Evolutionary conservation across 1,140 invertebrate species (phyloP).

Genomic region (Anoplolepis gracilipes): DNA sequence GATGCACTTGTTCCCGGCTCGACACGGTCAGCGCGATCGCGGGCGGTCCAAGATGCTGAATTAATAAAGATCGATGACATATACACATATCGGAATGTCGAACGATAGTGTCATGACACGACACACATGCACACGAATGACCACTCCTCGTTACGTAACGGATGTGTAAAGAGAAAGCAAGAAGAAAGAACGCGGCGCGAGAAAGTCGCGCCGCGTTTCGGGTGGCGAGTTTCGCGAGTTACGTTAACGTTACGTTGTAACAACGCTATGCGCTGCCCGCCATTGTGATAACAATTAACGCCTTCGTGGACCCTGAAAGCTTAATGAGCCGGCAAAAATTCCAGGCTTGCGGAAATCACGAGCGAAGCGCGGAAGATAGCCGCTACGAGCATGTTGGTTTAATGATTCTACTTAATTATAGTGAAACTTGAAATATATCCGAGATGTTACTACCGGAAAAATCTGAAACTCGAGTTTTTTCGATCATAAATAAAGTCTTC

Average conservation of each 20-base stretch:
- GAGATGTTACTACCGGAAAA: background rate
- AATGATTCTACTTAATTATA: background rate
- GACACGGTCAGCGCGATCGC: background rate
- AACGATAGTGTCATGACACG: background rate
- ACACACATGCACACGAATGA: constrained; percentile 70
- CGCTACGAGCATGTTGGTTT: background rate
- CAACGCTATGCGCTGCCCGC: constrained; percentile 8
- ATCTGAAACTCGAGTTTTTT: background rate
- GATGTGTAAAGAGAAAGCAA: constrained; percentile 83
- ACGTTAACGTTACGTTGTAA: constrained; percentile 78
- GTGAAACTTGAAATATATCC: background rate
- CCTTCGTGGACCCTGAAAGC: constrained; percentile 56
- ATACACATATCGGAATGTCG: constrained; percentile 9
- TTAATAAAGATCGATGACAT: constrained; percentile 49
- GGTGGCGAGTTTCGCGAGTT: constrained; percentile 65
- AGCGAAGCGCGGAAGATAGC: background rate
- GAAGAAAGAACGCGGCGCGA: constrained; percentile 81
- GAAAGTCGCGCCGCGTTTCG: constrained; percentile 82
- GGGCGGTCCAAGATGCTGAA: background rate
- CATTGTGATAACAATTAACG: constrained; percentile 70
- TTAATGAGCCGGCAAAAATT: constrained; percentile 66
- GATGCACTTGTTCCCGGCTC: constrained; percentile 41
- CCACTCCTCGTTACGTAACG: constrained; percentile 81
- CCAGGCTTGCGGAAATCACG: constrained; percentile 1
- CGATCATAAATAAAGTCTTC: background rate